These are phyloP conservation scores for Bombyx mandarina DNA, from an alignment of 1,140 invertebrate genomes.

Conservation along the genomic window DNA sequence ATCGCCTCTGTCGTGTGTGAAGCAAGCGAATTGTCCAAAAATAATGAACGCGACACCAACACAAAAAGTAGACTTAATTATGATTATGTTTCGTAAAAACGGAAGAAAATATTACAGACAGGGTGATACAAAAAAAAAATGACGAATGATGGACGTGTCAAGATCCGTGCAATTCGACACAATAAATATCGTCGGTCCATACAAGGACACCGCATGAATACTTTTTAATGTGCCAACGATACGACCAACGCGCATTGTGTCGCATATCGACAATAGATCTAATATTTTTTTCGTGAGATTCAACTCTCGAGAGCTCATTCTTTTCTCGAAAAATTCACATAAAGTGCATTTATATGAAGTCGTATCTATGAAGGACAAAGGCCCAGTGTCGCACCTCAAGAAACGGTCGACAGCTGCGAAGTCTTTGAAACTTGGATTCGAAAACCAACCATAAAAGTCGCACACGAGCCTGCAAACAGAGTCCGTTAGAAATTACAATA, in stretches of 20 bases:
- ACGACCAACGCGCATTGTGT: conserved; percentile 58
- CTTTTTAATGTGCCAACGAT: conserved; percentile 68
- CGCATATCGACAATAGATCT: conserved; percentile 38
- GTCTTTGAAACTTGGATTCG: conserved; percentile 37
- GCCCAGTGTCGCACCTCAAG: conserved; percentile 35
- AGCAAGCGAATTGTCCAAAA: too few species aligned
- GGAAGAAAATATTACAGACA: too few species aligned
- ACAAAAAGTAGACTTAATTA: too few species aligned
- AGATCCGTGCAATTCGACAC: conserved; percentile 39
- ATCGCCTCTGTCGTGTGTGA: too few species aligned
- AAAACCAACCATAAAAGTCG: conserved; percentile 51
- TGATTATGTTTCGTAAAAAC: too few species aligned
- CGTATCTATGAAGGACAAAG: conserved; percentile 56
- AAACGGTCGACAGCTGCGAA: conserved; percentile 58
- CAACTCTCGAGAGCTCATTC: conserved; percentile 54
- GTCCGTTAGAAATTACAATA: conserved; percentile 43
- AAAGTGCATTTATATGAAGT: conserved; percentile 69
- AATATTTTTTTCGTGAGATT: conserved; percentile 48
- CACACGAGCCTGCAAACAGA: conserved; percentile 44
- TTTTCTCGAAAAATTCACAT: conserved; percentile 56
- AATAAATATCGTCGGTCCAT: conserved; percentile 41
- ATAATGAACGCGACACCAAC: too few species aligned
- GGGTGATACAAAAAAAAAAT: conserved; percentile 20
- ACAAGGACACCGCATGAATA: conserved; percentile 64
- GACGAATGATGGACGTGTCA: conserved; percentile 54